These are phyloP conservation scores for Dastarcus helophoroides DNA, from an alignment of 2,888 invertebrate genomes.

Conservation along the genomic window DNA sequence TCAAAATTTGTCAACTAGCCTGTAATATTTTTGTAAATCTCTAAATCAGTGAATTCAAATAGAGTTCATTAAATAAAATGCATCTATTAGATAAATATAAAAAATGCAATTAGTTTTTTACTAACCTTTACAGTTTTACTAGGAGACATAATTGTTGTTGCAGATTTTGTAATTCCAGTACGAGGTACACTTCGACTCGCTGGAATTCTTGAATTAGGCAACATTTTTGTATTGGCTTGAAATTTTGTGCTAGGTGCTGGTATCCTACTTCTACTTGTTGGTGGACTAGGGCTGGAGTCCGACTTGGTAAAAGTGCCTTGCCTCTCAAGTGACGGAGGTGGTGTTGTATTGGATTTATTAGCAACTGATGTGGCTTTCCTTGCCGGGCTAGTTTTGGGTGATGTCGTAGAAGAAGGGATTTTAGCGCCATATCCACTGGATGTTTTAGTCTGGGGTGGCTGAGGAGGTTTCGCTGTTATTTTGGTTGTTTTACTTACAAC, in stretches of 20 bases:
- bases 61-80: too few species aligned
- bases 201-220: conserved; percentile 20
- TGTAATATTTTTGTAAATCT: too few species aligned
- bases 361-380: neutral
- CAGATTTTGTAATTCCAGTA: conserved; percentile 22
- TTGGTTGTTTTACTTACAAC: conserved; percentile 12
- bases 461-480: conserved; percentile 11
- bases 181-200: conserved; percentile 14
- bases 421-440: conserved; percentile 20
- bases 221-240: conserved; percentile 25
- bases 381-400: conserved; percentile 19
- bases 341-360: neutral
- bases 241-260: conserved; percentile 26
- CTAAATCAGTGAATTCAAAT: too few species aligned
- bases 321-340: conserved; percentile 44
- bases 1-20: too few species aligned
- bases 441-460: conserved; percentile 9
- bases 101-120: too few species aligned
- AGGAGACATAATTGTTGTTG: conserved; percentile 25
- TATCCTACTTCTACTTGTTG: conserved; percentile 8
- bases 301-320: conserved; percentile 92
- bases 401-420: conserved; percentile 11
- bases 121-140: conserved; percentile 12
- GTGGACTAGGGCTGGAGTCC: conserved; percentile 33
- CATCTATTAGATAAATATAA: too few species aligned